These are phyloP conservation scores for Cartodere bifasciata DNA, from an alignment of 2,888 invertebrate genomes.

Conservation along the genomic window DNA sequence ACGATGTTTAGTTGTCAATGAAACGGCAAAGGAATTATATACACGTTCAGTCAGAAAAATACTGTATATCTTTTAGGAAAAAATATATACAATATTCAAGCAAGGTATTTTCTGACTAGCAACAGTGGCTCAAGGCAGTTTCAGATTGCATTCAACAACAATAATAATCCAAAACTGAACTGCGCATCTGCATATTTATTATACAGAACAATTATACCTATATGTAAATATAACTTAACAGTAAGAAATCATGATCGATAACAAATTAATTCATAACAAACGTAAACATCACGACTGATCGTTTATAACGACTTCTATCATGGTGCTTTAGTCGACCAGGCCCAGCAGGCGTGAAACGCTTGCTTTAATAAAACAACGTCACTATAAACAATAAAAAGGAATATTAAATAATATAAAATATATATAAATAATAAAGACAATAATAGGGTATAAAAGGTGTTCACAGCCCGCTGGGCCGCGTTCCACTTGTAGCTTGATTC, in stretches of 20 bases:
- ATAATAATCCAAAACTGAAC: slow-evolving; percentile 29
- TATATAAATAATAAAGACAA: slow-evolving; percentile 28
- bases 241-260: slow-evolving; percentile 29
- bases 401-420: slow-evolving; percentile 30
- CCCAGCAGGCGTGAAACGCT: slow-evolving; percentile 24
- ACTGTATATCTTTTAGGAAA: slow-evolving; percentile 28
- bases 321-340: slow-evolving; percentile 16
- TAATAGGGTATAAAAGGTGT: too few relatives aligned
- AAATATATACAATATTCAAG: slow-evolving; percentile 29
- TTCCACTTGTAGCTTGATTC: too few relatives aligned
- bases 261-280: slow-evolving; percentile 29
- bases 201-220: slow-evolving; percentile 32
- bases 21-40: too few relatives aligned
- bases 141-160: slow-evolving; percentile 23
- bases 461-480: too few relatives aligned
- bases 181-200: slow-evolving; percentile 33
- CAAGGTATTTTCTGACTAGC: slow-evolving; percentile 29
- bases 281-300: slow-evolving; percentile 22
- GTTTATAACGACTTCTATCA: slow-evolving; percentile 16
- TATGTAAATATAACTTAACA: slow-evolving; percentile 31
- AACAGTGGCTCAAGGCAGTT: slow-evolving; percentile 31
- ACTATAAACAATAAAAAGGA: slow-evolving; percentile 27
- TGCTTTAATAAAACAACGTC: slow-evolving; percentile 25
- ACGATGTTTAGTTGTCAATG: too few relatives aligned
- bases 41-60: slow-evolving; percentile 31